Conservation (phyloP, 2,797 vertebrate genomes). For the Trachurus trachurus region DNA sequence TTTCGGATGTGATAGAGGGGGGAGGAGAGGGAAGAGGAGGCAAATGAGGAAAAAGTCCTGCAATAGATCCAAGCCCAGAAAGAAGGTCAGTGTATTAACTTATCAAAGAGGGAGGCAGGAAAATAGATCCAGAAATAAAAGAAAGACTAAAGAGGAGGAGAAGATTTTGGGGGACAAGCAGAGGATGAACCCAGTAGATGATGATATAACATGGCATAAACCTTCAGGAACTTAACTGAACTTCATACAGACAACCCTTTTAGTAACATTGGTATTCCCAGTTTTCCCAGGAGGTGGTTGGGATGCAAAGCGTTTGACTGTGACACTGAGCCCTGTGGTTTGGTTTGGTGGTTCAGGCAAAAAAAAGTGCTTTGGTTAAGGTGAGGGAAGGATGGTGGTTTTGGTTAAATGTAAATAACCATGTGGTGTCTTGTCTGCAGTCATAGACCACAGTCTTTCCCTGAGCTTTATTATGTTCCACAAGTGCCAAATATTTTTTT, state of each 20-base stretch:
- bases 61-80: constrained; percentile 71
- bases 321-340: not conserved
- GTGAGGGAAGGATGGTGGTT: not conserved
- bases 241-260: not conserved
- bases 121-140: constrained; percentile 29
- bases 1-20: constrained; percentile 61
- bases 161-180: not conserved
- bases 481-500: not conserved
- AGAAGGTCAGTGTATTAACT: constrained; percentile 80
- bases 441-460: not conserved
- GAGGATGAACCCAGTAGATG: not conserved
- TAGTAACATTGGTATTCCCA: not conserved
- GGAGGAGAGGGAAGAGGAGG: not conserved
- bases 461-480: not conserved
- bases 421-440: too few relatives aligned
- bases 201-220: not conserved
- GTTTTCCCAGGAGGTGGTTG: not conserved
- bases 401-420: not conserved
- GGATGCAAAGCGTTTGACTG: not conserved
- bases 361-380: too few relatives aligned
- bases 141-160: not conserved
- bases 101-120: constrained; percentile 47
- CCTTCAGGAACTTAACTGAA: not conserved
- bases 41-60: constrained; percentile 47
- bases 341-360: not conserved